Percentiles rank a stretch among this genome's conserved stretches.
Conservation (phyloP, 2,113 vertebrate genomes). For the Apus apus region DNA sequence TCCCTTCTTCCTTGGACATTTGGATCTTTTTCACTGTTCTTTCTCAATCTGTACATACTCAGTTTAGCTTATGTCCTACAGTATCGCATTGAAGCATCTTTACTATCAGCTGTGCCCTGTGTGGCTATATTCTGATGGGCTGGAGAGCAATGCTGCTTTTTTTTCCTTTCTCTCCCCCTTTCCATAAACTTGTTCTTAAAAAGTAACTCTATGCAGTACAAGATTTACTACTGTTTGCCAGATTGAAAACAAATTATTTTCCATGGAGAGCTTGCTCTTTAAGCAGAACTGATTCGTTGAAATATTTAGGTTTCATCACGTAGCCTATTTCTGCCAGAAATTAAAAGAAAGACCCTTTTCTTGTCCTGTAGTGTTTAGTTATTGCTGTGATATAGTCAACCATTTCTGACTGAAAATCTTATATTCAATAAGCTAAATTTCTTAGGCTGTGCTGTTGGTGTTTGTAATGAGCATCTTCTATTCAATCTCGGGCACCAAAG, state of each 20-base stretch:
- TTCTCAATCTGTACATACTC: slow-evolving; percentile 10
- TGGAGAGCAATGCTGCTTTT: slow-evolving; percentile 32
- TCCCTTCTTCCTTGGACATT: not conserved
- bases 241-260: not conserved
- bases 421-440: slow-evolving; percentile 12
- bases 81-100: slow-evolving; percentile 17
- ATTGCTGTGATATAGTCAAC: not conserved
- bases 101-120: slow-evolving; percentile 8
- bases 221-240: not conserved
- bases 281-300: not conserved
- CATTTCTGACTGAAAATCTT: not conserved
- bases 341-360: not conserved
- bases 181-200: slow-evolving; percentile 6
- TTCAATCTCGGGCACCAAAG: slow-evolving; percentile 34
- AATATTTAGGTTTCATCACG: slow-evolving; percentile 6
- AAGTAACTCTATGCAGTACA: slow-evolving; percentile 56
- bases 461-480: not conserved
- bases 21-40: slow-evolving; percentile 20
- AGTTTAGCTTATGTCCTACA: slow-evolving; percentile 7
- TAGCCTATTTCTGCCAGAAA: not conserved
- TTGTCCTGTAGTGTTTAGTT: not conserved
- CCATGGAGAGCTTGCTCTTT: not conserved
- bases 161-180: not conserved
- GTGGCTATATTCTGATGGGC: slow-evolving; percentile 5
- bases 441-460: not conserved